phyloP scores from a whole-genome alignment of 2,797 vertebrate genomes.

The Menidia menidia region DNA sequence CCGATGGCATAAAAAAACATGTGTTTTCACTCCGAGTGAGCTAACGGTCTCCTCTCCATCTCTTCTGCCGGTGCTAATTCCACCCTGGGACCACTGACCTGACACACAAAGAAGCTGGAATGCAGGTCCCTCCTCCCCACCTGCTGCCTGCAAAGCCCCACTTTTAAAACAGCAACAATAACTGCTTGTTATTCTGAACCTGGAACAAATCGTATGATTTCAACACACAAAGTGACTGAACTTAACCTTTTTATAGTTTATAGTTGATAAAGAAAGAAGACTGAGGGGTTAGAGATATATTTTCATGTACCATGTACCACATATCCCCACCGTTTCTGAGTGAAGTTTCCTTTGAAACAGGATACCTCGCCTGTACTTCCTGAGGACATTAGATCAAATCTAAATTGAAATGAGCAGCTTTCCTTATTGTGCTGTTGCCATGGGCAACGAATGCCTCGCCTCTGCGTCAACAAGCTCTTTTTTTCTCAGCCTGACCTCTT shows the following conservation, averaged over 20 bases:
- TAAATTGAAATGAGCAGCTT: constrained; percentile 3
- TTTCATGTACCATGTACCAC: no score
- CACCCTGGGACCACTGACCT: background rate
- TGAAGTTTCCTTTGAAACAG: constrained; percentile 23
- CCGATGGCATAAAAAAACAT: background rate
- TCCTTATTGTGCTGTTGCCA: constrained; percentile 16
- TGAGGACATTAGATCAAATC: constrained; percentile 35
- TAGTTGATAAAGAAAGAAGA: background rate
- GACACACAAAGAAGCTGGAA: constrained; percentile 3
- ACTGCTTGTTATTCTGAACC: constrained; percentile 16
- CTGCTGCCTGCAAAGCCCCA: constrained; percentile 10
- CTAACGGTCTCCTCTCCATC: background rate
- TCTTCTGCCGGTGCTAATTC: background rate
- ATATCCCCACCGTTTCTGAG: background rate
- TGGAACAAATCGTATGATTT: constrained; percentile 15
- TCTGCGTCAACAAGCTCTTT: constrained; percentile 17
- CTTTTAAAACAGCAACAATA: constrained; percentile 28
- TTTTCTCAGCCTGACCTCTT: constrained; percentile 24
- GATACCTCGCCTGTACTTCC: constrained; percentile 42
- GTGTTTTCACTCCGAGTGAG: background rate
- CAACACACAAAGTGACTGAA: background rate
- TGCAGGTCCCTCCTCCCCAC: constrained; percentile 5
- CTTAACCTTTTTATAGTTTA: background rate
- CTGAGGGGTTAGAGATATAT: background rate
- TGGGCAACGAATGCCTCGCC: constrained; percentile 20